These are phyloP conservation scores for Geotria australis DNA, from an alignment of 2,797 vertebrate species.

Conservation along the genomic window DNA sequence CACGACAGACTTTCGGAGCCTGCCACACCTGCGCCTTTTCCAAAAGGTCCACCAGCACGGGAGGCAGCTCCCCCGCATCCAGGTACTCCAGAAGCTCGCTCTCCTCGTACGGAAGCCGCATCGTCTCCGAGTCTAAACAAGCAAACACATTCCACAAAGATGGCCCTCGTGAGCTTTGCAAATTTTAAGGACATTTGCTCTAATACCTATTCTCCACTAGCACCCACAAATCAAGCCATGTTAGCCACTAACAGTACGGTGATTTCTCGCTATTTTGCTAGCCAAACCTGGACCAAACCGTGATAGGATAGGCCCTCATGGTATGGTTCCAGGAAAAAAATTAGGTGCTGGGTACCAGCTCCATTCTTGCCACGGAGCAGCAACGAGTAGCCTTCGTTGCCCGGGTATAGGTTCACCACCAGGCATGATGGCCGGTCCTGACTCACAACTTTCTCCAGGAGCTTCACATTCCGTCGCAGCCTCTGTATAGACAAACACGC, in stretches of 20 bases:
- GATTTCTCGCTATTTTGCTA: background rate
- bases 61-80: conserved; percentile 81
- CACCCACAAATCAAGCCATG: background rate
- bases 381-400: conserved; percentile 90
- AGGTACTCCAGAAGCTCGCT: conserved; percentile 83
- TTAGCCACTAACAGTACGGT: background rate
- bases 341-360: conserved; percentile 28
- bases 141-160: background rate
- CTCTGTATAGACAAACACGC: conserved; percentile 22
- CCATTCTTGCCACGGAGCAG: conserved; percentile 99
- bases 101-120: conserved; percentile 87
- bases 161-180: background rate
- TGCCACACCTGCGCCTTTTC: conserved; percentile 76
- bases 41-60: conserved; percentile 85
- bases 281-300: too few species aligned
- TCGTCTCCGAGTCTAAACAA: conserved; percentile 73
- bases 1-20: too few species aligned
- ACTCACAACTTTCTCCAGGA: conserved; percentile 87
- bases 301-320: too few species aligned
- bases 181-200: background rate
- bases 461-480: conserved; percentile 92
- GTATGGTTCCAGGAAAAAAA: background rate
- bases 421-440: conserved; percentile 81
- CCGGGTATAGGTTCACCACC: conserved; percentile 86
- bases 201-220: background rate